phyloP scores from a whole-genome alignment of 2,888 invertebrate species.

The Epiperipatus broadwayi region DNA sequence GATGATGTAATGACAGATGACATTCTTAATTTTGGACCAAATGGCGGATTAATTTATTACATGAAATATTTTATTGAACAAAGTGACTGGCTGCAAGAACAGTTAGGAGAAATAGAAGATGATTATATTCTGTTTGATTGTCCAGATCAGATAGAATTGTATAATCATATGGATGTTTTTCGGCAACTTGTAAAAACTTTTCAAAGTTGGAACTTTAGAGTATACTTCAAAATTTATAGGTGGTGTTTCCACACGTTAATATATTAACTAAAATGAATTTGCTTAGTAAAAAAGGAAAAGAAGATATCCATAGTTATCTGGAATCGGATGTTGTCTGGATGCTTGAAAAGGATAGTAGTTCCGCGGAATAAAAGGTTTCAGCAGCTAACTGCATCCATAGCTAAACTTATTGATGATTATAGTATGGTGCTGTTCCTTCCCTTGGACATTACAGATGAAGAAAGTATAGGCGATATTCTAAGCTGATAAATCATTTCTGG shows the following conservation, averaged over 20 bases:
- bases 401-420: slow-evolving; percentile 63
- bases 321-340: slow-evolving; percentile 68
- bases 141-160: slow-evolving; percentile 81
- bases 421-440: slow-evolving; percentile 81
- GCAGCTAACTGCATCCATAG: slow-evolving; percentile 64
- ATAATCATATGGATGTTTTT: slow-evolving; percentile 81
- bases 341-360: slow-evolving; percentile 40
- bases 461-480: slow-evolving; percentile 69
- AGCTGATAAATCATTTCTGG: no score
- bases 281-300: slow-evolving; percentile 54
- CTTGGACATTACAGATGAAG: slow-evolving; percentile 72
- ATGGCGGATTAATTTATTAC: slow-evolving; percentile 87
- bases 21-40: slow-evolving; percentile 79
- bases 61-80: slow-evolving; percentile 85
- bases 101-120: slow-evolving; percentile 61
- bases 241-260: slow-evolving; percentile 82
- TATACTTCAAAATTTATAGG: slow-evolving; percentile 95
- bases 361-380: slow-evolving; percentile 62
- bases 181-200: slow-evolving; percentile 53
- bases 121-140: slow-evolving; percentile 95
- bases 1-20: slow-evolving; percentile 96
- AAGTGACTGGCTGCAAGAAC: slow-evolving; percentile 68
- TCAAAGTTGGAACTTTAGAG: no score
- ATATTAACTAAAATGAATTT: slow-evolving; percentile 88
- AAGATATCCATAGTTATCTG: slow-evolving; percentile 55